Conservation (phyloP, 2,888 invertebrate genomes). For the Melipona bicolor region DNA sequence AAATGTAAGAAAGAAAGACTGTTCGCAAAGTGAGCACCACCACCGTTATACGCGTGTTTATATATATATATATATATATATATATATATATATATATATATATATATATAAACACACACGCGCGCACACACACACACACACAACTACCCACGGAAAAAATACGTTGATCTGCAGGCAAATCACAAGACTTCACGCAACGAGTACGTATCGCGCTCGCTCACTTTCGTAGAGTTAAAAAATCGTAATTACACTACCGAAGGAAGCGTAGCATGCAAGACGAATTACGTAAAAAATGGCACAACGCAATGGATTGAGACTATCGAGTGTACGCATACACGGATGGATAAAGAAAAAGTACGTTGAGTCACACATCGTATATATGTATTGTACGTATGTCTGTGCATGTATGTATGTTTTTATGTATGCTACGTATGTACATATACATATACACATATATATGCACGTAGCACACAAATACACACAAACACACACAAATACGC, state of each 20-base stretch:
- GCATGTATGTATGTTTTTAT: slow-evolving; percentile 13
- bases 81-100: too few species aligned
- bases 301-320: slow-evolving; percentile 77
- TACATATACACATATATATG: slow-evolving; percentile 66
- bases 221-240: slow-evolving; percentile 70
- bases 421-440: background rate
- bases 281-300: slow-evolving; percentile 82
- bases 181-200: slow-evolving; percentile 12
- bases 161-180: slow-evolving; percentile 8
- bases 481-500: slow-evolving; percentile 4
- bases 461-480: background rate
- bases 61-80: background rate
- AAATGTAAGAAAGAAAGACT: background rate
- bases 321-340: slow-evolving; percentile 75
- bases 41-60: slow-evolving; percentile 4
- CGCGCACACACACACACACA: too few species aligned
- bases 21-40: slow-evolving; percentile 20
- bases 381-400: slow-evolving; percentile 1
- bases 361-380: slow-evolving; percentile 72
- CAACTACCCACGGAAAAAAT: background rate
- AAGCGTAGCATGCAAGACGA: slow-evolving; percentile 84
- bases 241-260: slow-evolving; percentile 83
- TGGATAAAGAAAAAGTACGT: slow-evolving; percentile 69
- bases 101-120: too few species aligned
- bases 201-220: slow-evolving; percentile 67